Evolutionary conservation across 2,113 vertebrate genomes (phyloP).

Genomic region (Furnarius figulus): DNA sequence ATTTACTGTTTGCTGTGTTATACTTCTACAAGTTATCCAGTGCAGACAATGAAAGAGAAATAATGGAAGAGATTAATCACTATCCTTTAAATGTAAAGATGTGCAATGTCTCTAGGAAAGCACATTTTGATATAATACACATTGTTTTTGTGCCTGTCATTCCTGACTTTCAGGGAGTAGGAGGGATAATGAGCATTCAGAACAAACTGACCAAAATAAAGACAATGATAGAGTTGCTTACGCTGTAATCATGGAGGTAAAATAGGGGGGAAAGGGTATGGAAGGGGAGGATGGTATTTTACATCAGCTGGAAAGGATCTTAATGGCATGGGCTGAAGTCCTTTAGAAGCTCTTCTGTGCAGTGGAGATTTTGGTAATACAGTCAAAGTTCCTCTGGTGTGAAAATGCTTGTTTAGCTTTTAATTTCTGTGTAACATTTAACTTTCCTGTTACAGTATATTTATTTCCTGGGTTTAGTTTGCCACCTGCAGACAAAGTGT

Average conservation of each 20-base stretch:
- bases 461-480: conserved; percentile 55
- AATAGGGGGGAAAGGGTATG: neutral
- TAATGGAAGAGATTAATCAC: neutral
- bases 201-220: neutral
- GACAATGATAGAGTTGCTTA: neutral
- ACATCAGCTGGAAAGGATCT: neutral
- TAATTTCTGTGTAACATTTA: neutral
- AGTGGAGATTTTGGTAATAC: neutral
- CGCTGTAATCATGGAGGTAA: neutral
- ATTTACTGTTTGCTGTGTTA: neutral
- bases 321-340: neutral
- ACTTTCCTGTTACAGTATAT: neutral
- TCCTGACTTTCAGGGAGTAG: neutral
- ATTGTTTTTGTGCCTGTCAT: neutral
- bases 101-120: neutral
- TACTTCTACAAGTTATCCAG: neutral
- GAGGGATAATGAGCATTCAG: neutral
- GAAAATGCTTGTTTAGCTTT: neutral
- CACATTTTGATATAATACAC: neutral
- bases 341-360: neutral
- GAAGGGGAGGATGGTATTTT: neutral
- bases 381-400: neutral
- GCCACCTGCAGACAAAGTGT: conserved; percentile 60
- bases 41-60: neutral
- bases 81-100: neutral